Conservation (phyloP, 2,888 invertebrate genomes). For the Synanthedon myopaeformis region DNA sequence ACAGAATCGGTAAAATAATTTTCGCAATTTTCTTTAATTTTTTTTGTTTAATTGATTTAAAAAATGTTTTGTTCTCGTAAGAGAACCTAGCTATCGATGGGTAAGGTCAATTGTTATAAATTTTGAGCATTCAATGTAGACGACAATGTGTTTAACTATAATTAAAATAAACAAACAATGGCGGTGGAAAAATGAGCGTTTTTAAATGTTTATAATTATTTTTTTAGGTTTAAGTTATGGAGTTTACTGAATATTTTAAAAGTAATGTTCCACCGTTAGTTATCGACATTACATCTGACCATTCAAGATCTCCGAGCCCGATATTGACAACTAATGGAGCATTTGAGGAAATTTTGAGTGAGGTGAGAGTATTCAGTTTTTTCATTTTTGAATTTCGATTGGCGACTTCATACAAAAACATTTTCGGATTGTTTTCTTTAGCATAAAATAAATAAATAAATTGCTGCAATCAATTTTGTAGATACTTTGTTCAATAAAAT, state of each 20-base stretch:
- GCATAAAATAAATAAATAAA: no score
- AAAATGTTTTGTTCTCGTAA: conserved; percentile 60
- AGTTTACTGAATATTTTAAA: conserved; percentile 56
- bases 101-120: conserved; percentile 29
- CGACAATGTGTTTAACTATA: no score
- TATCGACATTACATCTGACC: conserved; percentile 43
- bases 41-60: background rate
- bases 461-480: no score
- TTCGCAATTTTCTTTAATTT: background rate
- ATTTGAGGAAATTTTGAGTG: conserved; percentile 66
- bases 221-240: conserved; percentile 63
- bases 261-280: conserved; percentile 56
- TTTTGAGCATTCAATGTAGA: no score
- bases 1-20: background rate
- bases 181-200: background rate
- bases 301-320: conserved; percentile 46
- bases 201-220: conserved; percentile 31
- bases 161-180: no score
- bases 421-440: no score
- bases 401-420: no score
- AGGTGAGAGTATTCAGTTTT: conserved; percentile 33
- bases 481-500: no score
- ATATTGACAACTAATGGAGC: conserved; percentile 54
- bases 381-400: background rate
- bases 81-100: conserved; percentile 65